Percentiles rank a stretch among this genome's conserved stretches.
Conservation (phyloP, 2,888 invertebrate species). For the Agrypnus murinus region DNA sequence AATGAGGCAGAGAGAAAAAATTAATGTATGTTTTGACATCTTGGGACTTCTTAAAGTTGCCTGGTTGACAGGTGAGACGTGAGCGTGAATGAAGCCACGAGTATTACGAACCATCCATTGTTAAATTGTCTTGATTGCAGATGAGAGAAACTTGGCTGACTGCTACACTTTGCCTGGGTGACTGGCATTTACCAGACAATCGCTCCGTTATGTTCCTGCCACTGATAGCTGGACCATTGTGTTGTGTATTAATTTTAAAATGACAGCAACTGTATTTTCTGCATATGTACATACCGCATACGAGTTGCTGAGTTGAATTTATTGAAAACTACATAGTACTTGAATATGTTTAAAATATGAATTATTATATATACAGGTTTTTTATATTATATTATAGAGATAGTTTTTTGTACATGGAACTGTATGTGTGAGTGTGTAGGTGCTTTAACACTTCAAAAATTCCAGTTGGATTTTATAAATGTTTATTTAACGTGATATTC, state of each 20-base stretch:
- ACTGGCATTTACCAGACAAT: constrained; percentile 58
- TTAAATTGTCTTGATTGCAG: constrained; percentile 54
- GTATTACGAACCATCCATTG: constrained; percentile 60
- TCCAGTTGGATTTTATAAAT: constrained; percentile 14
- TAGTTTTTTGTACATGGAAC: too few species aligned
- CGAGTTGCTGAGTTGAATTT: constrained; percentile 45
- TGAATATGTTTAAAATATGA: constrained; percentile 42
- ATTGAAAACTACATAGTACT: constrained; percentile 44
- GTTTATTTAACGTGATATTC: constrained; percentile 3
- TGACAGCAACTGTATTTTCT: constrained; percentile 55
- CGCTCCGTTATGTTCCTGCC: constrained; percentile 56
- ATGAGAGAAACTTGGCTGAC: too few species aligned
- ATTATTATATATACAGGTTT: constrained; percentile 7
- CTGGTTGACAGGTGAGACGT: constrained; percentile 62
- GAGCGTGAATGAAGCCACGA: constrained; percentile 62
- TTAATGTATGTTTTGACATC: constrained; percentile 44
- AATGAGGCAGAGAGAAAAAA: too few species aligned
- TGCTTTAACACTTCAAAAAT: constrained; percentile 8
- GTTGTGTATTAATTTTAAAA: too few species aligned
- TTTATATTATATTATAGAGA: too few species aligned
- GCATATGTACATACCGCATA: constrained; percentile 50
- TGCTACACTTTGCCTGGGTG: constrained; percentile 55
- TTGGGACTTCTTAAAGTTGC: constrained; percentile 32
- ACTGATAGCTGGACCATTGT: constrained; percentile 57
- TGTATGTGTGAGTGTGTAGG: constrained; percentile 1